Conservation (phyloP, 2,888 invertebrate species). For the Onchidella celtica region DNA sequence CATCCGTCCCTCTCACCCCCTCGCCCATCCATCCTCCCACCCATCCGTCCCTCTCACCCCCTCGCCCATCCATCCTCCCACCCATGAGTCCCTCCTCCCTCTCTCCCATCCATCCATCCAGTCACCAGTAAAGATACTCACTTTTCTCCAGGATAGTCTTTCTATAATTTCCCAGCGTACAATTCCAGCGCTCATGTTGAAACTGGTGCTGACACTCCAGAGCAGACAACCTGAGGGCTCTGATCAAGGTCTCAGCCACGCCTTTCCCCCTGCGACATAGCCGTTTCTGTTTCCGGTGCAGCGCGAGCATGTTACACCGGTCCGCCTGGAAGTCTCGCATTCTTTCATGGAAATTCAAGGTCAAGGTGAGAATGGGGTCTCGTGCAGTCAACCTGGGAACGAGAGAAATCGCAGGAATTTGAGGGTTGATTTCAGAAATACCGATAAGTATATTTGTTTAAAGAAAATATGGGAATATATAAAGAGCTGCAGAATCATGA, state of each 20-base stretch:
- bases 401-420: no score
- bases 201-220: conserved; percentile 97
- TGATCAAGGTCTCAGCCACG: conserved; percentile 92
- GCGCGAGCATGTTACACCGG: conserved; percentile 67
- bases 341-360: conserved; percentile 46
- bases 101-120: background rate
- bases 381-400: conserved; percentile 58
- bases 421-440: no score
- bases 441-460: background rate
- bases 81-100: background rate
- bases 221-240: conserved; percentile 95
- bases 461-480: no score
- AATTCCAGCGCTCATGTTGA: conserved; percentile 95
- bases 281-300: conserved; percentile 87
- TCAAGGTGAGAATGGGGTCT: conserved; percentile 57
- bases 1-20: no score
- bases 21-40: no score
- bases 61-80: no score
- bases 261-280: conserved; percentile 94
- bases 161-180: conserved; percentile 94
- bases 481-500: no score
- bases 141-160: conserved; percentile 97
- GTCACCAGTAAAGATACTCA: conserved; percentile 35
- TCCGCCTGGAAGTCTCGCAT: conserved; percentile 54
- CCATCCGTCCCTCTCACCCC: background rate